Conservation (phyloP, 1,140 invertebrate genomes). For the Phymorhynchus buccinoides region DNA sequence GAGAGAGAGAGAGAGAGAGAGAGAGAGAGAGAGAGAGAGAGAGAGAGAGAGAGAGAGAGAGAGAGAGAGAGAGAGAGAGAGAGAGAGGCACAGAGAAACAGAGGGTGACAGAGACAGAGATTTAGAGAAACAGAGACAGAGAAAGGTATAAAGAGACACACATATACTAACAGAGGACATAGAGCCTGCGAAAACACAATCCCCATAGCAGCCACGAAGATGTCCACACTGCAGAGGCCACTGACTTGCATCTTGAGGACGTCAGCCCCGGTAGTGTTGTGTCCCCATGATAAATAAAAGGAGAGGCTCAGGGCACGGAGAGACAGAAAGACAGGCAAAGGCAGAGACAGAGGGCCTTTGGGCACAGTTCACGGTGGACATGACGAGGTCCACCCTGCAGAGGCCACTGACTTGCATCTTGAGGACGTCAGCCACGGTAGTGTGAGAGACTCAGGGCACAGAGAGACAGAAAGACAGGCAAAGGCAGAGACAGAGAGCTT, state of each 20-base stretch:
- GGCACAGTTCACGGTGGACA: too few relatives aligned
- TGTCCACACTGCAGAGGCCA: not conserved
- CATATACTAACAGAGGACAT: not conserved
- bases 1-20: not conserved
- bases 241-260: constrained; percentile 40
- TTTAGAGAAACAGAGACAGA: not conserved
- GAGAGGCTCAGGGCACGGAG: too few relatives aligned
- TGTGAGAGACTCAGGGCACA: too few relatives aligned
- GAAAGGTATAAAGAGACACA: not conserved
- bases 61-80: not conserved
- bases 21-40: not conserved
- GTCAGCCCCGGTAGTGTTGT: constrained; percentile 39
- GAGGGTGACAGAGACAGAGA: not conserved
- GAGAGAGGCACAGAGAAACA: not conserved
- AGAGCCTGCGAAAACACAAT: too few relatives aligned
- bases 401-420: too few relatives aligned
- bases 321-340: too few relatives aligned
- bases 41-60: not conserved
- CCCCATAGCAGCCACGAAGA: not conserved
- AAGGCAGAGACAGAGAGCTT: too few relatives aligned
- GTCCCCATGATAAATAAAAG: too few relatives aligned
- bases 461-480: too few relatives aligned
- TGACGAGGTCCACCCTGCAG: too few relatives aligned
- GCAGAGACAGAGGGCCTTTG: too few relatives aligned
- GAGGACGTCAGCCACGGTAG: too few relatives aligned